These are phyloP conservation scores for Orchesella flavescens DNA, from an alignment of 2,888 invertebrate species.

Conservation along the genomic window DNA sequence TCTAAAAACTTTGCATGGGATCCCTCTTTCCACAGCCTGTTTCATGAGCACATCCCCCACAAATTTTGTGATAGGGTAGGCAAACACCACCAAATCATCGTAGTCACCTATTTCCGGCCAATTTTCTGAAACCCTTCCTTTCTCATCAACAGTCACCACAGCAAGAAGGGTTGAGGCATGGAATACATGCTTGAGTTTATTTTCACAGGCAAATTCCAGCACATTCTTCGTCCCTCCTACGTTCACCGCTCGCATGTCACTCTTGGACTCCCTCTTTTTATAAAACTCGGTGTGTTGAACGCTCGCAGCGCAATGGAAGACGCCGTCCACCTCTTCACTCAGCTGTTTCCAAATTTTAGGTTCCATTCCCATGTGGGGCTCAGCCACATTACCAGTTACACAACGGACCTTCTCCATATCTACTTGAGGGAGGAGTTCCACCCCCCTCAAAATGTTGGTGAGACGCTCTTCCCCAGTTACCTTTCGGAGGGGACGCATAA, in stretches of 20 bases:
- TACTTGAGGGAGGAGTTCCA: neutral
- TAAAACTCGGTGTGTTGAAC: constrained; percentile 2
- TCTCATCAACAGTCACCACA: neutral
- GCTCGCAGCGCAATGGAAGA: constrained; percentile 1
- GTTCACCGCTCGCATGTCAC: constrained; percentile 1
- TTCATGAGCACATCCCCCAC: no score
- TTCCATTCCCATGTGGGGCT: neutral
- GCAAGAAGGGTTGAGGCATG: neutral
- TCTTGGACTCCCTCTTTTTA: neutral
- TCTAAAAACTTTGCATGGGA: no score
- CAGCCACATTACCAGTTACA: neutral
- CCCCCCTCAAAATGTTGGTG: neutral
- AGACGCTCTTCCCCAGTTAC: neutral
- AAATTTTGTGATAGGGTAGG: constrained; percentile 4
- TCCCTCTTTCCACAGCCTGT: no score
- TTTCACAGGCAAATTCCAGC: neutral
- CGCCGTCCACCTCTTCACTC: neutral
- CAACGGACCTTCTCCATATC: constrained; percentile 1
- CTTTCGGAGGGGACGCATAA: constrained; percentile 28
- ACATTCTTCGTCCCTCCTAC: neutral
- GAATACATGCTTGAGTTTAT: constrained; percentile 11
- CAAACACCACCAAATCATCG: neutral
- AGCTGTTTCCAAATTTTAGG: neutral
- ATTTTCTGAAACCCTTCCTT: neutral
- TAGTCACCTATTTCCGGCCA: constrained; percentile 21